phyloP scores from a whole-genome alignment of 2,113 vertebrate species.

The Orcinus orca region DNA sequence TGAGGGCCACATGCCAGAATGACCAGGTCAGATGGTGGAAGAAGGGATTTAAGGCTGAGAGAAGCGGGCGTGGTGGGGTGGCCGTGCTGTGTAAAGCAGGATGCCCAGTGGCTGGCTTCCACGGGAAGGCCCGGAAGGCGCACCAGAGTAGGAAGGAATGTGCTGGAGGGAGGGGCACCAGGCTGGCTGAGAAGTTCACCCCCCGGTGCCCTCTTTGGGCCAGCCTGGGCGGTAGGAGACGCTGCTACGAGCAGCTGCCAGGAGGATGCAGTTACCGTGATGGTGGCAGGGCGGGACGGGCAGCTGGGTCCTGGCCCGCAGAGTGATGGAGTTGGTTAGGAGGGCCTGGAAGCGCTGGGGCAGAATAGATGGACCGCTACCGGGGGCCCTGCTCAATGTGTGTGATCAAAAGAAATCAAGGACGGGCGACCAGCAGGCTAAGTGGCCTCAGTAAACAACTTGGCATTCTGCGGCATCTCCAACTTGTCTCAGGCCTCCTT shows the following conservation, averaged over 20 bases:
- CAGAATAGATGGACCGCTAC: accelerated
- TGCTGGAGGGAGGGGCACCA: background rate
- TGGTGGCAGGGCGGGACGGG: background rate
- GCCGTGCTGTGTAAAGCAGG: accelerated
- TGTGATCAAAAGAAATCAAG: background rate
- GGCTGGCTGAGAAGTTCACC: background rate
- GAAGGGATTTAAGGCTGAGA: background rate
- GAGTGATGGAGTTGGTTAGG: accelerated
- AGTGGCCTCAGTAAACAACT: background rate
- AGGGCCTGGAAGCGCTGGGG: background rate
- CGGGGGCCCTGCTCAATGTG: accelerated
- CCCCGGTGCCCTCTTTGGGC: background rate
- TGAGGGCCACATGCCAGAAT: background rate
- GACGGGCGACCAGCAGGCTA: accelerated
- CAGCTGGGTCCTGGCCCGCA: background rate
- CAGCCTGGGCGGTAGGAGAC: accelerated
- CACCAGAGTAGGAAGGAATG: background rate
- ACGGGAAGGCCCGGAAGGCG: accelerated
- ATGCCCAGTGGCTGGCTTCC: accelerated
- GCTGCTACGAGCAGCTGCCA: background rate
- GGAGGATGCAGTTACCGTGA: accelerated
- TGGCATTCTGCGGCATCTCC: too few species aligned
- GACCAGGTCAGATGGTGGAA: accelerated
- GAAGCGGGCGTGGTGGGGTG: accelerated
- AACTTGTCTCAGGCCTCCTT: accelerated